Evolutionary conservation across 2,797 vertebrate genomes (phyloP).

Genomic region (Sciurus carolinensis): DNA sequence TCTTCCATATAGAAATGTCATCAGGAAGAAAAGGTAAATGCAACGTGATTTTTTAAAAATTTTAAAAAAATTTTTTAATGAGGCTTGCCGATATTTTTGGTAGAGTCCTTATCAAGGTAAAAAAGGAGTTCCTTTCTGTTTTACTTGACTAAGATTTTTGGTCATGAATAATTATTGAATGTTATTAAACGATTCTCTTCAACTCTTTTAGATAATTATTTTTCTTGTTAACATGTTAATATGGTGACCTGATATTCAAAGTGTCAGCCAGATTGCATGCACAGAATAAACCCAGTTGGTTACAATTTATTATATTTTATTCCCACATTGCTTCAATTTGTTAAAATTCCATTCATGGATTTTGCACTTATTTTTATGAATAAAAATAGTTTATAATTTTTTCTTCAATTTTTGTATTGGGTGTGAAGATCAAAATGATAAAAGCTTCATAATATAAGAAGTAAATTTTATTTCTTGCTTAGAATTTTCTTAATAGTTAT

Average conservation of each 20-base stretch:
- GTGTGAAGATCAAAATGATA: not conserved
- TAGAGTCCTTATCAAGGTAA: not conserved
- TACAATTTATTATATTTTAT: not conserved
- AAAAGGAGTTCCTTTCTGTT: not conserved
- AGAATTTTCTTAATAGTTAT: not conserved
- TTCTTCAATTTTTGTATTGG: not conserved
- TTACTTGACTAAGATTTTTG: not conserved
- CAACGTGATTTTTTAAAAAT: too few relatives aligned
- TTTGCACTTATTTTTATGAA: conserved; percentile 10
- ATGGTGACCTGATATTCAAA: conserved; percentile 24
- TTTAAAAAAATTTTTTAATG: too few relatives aligned
- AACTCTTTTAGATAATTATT: not conserved
- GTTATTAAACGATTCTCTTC: not conserved
- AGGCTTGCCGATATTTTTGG: not conserved
- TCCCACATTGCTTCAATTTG: not conserved
- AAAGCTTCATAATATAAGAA: not conserved
- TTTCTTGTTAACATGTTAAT: conserved; percentile 10
- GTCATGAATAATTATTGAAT: not conserved
- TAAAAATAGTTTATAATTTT: not conserved
- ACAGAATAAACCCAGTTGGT: not conserved
- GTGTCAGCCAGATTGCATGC: not conserved
- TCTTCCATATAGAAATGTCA: not conserved
- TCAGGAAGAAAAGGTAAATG: not conserved
- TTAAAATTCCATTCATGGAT: not conserved
- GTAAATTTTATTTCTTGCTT: not conserved